A percentile compares a stretch with the other conserved stretches of the same genome.
phyloP scores from a whole-genome alignment of 2,113 vertebrate species.

The Cynocephalus volans region DNA sequence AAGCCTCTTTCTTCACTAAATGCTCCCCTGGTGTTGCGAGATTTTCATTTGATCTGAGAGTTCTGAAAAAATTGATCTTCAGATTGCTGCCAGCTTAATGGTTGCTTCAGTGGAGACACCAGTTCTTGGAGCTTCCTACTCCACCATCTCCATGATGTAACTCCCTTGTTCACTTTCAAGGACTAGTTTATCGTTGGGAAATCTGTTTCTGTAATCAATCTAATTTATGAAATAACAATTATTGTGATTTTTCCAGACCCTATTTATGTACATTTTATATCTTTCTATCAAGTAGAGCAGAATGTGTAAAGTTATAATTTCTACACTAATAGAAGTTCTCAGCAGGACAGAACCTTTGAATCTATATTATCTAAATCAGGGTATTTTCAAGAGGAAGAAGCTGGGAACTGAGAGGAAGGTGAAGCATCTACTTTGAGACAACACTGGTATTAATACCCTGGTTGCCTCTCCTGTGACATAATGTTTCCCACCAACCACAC shows the following conservation, averaged over 20 bases:
- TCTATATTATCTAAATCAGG: neutral
- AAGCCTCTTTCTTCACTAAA: neutral
- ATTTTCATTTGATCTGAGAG: neutral
- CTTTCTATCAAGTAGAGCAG: neutral
- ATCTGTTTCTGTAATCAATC: neutral
- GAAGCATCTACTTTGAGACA: neutral
- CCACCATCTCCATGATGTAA: neutral
- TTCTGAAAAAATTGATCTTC: neutral
- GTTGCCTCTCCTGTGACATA: neutral
- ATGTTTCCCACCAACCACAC: too few relatives aligned
- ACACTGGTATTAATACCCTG: neutral
- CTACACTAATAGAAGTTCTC: neutral
- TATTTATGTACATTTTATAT: neutral
- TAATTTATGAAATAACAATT: neutral
- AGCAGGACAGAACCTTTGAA: neutral
- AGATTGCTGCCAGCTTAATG: neutral
- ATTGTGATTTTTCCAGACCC: neutral
- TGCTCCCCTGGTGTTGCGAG: neutral
- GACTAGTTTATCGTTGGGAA: neutral
- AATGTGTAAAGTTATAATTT: neutral
- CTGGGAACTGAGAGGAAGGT: neutral
- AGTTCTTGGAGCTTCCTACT: neutral
- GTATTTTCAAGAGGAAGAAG: neutral
- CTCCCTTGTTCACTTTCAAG: neutral
- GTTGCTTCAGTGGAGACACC: rapidly evolving